Base-by-base conservation (phyloP, 2,797 vertebrate genomes). In the Cossypha niveicapilla region DNA sequence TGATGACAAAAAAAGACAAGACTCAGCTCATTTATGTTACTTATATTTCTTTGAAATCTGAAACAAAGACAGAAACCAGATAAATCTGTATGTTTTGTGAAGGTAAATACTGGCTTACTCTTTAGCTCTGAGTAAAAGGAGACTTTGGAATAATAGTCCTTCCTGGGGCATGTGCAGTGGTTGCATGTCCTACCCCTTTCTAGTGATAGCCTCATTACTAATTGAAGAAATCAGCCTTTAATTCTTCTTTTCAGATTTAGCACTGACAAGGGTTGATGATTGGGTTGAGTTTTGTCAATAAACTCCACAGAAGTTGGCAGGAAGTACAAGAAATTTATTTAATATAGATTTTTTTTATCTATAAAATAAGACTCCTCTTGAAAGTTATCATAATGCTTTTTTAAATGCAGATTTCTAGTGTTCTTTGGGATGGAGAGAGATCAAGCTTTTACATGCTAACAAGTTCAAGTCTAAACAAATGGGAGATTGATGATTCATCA, bases 381-480 rank as follows among this genome's bases (percentile, higher is more conserved):
- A 8, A 76, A 91, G 39, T 79, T 48, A 53, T 5, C 0, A 0
- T 51, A 56, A 30, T 62, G 18, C 27, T 79, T 92, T 91, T 70
- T 89, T 30, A 77, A 80, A 72, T 93, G 47, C 97, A 99, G 99
- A 98, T 99, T 74, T 98, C 98, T 94, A 97, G 97, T 11, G 97
- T 99, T 92, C 96, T 99, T 75, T 99, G 98, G 99, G 97, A 97
- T 92, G 96, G 91, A 48, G 96, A 96, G 28, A 94, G 84, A 30
- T 97, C 98, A 35, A 98, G 95, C 48, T 98, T 99, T 78, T 99
- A 99, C 92, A 98, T 98, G 5, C 98, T 99, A 58, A 99, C 98
- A 67, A 98, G 97, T 78, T 98, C 98, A 78, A 98, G 92, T 56
- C 96, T 99, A 57, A 98, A 96, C 81, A 99, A 99, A 77, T 99